Percentiles rank a stretch among this genome's conserved stretches.
These are phyloP conservation scores for Drosophila vallismaia DNA, from an alignment of 2,888 invertebrate genomes.

Conservation along the genomic window DNA sequence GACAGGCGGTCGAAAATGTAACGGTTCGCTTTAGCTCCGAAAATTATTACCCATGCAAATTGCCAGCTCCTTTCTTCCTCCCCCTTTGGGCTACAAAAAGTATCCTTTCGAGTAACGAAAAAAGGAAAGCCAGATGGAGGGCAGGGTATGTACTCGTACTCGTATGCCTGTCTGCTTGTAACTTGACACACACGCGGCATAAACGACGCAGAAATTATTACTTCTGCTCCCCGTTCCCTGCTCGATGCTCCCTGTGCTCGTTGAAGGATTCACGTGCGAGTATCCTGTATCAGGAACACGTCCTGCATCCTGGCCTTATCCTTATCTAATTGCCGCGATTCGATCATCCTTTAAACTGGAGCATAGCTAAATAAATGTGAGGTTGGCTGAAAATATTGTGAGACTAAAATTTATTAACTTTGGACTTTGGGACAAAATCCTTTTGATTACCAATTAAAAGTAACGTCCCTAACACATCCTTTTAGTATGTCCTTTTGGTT, in stretches of 20 bases:
- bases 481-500: not conserved
- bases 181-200: constrained; percentile 72
- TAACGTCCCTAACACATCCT: not conserved
- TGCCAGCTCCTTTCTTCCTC: constrained; percentile 47
- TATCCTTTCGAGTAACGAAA: not conserved
- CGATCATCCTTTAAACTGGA: constrained; percentile 23
- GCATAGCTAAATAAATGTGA: constrained; percentile 1
- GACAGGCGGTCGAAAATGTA: constrained; percentile 70
- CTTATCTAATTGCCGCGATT: constrained; percentile 58
- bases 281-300: constrained; percentile 54
- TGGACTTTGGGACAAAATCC: too few relatives aligned
- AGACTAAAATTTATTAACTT: too few relatives aligned
- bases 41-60: constrained; percentile 79
- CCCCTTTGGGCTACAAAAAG: not conserved
- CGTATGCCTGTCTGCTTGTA: constrained; percentile 53
- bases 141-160: constrained; percentile 4
- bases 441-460: too few relatives aligned
- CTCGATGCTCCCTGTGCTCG: not conserved
- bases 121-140: constrained; percentile 18
- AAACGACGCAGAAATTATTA: constrained; percentile 68
- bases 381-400: too few relatives aligned
- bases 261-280: constrained; percentile 23
- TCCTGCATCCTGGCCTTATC: constrained; percentile 19
- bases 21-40: constrained; percentile 47
- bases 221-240: constrained; percentile 32